phyloP scores from a whole-genome alignment of 1,140 invertebrate species.

The Bombus difficillimus region DNA sequence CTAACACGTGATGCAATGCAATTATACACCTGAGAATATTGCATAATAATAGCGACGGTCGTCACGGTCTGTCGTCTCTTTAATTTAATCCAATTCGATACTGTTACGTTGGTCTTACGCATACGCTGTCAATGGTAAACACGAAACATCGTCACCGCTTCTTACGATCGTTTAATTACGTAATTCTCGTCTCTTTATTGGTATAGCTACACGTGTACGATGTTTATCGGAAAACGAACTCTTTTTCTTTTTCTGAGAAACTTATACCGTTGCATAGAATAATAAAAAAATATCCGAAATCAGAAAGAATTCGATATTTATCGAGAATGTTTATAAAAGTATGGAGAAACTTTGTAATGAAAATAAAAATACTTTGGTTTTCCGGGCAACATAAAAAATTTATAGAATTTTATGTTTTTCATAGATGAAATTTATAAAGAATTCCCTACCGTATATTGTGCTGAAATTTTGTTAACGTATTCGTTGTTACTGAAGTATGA shows the following conservation, averaged over 20 bases:
- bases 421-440: background rate
- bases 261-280: background rate
- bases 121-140: background rate
- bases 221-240: too few species aligned
- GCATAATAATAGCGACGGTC: constrained; percentile 13
- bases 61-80: constrained; percentile 14
- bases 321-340: background rate
- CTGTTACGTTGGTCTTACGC: background rate
- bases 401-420: background rate
- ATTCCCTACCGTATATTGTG: background rate
- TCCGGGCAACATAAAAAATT: background rate
- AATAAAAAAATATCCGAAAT: background rate
- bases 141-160: background rate
- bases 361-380: background rate
- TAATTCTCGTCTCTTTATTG: background rate
- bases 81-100: constrained; percentile 35
- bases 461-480: background rate
- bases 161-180: background rate
- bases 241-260: background rate
- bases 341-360: too few species aligned
- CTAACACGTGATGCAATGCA: constrained; percentile 29
- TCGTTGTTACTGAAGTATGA: too few species aligned
- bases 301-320: background rate
- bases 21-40: constrained; percentile 50
- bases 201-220: background rate